Evolutionary conservation across 2,797 vertebrate species (phyloP).

Genomic region (Ciconia nigra): DNA sequence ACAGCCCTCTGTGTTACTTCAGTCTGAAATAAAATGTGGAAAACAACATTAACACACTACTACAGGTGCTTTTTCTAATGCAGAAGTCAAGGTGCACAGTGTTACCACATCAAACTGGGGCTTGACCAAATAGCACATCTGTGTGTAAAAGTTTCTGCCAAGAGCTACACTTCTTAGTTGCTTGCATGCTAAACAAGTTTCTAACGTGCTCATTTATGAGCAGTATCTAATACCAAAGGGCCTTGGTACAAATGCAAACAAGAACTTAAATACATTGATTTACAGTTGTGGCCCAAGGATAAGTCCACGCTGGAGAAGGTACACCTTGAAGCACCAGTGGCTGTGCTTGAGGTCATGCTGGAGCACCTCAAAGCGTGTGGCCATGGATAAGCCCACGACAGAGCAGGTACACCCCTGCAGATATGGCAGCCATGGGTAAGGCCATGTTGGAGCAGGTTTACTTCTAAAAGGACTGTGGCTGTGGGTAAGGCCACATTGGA

Average conservation of each 20-base stretch:
- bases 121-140: neutral
- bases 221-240: neutral
- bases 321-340: no score
- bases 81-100: neutral
- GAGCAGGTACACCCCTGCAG: no score
- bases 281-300: neutral
- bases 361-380: no score
- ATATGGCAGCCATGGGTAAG: no score
- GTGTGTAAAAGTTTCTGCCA: neutral
- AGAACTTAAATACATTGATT: neutral
- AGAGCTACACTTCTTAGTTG: neutral
- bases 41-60: neutral
- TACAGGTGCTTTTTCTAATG: neutral
- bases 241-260: neutral
- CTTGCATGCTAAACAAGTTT: neutral
- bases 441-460: no score
- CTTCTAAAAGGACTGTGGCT: no score
- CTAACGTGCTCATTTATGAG: neutral
- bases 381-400: no score
- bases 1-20: neutral
- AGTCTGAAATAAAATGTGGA: neutral
- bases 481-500: no score
- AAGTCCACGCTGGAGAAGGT: no score
- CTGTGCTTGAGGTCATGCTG: no score
- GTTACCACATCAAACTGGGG: neutral